Conservation (phyloP, 2,797 vertebrate species). For the Atherinosoma microstoma region DNA sequence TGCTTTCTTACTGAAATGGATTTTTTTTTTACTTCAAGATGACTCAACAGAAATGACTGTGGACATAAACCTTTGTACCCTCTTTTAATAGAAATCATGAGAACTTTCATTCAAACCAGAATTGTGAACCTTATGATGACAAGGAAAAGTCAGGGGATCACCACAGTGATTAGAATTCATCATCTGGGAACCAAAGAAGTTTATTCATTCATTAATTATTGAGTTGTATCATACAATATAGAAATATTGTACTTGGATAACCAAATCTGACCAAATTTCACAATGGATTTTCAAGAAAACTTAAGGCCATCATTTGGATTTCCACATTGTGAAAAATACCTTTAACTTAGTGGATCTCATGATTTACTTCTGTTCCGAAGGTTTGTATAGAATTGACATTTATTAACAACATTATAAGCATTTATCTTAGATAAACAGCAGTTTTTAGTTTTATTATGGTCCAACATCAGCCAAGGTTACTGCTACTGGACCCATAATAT, state of each 20-base stretch:
- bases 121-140: background rate
- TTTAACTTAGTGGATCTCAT: background rate
- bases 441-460: background rate
- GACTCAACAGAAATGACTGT: background rate
- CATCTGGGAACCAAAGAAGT: background rate
- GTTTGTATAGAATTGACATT: background rate
- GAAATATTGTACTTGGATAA: background rate
- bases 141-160: background rate
- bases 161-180: background rate
- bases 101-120: background rate
- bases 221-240: background rate
- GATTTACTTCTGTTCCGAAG: background rate
- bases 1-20: background rate
- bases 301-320: background rate
- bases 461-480: conserved; percentile 5
- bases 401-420: background rate
- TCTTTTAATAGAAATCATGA: background rate
- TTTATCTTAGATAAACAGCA: background rate
- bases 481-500: background rate
- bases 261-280: background rate
- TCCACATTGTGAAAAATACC: background rate
- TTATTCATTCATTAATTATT: background rate
- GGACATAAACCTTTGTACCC: background rate
- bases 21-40: background rate
- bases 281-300: background rate